Conservation (phyloP, 2,797 vertebrate genomes). For the Chrosomus eos region DNA sequence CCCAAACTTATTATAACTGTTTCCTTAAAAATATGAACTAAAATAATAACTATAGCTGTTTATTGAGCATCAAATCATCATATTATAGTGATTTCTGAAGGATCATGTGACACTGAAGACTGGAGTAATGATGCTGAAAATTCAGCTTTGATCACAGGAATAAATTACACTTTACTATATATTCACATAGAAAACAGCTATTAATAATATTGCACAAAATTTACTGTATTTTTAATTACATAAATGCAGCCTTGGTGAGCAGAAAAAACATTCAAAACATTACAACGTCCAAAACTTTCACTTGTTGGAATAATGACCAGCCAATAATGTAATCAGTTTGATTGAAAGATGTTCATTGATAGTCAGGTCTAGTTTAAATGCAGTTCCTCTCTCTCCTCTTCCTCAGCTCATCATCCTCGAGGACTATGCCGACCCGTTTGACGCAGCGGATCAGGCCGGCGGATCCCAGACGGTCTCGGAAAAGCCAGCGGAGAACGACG, state of each 20-base stretch:
- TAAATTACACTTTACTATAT: neutral
- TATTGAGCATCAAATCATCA: neutral
- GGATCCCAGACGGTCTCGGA: conserved; percentile 79
- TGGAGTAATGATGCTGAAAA: neutral
- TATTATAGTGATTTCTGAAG: neutral
- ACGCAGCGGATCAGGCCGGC: conserved; percentile 85
- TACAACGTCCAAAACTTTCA: neutral
- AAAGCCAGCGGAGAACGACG: conserved; percentile 91
- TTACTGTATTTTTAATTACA: neutral
- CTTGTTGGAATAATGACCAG: neutral
- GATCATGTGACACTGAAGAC: neutral
- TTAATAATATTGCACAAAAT: neutral
- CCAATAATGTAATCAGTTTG: neutral
- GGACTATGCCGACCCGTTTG: conserved; percentile 96
- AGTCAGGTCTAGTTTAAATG: neutral
- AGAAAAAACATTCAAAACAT: neutral
- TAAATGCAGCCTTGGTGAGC: neutral
- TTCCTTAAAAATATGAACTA: neutral
- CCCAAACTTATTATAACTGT: neutral
- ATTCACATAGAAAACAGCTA: neutral
- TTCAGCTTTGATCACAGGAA: neutral
- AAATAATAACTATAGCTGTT: neutral
- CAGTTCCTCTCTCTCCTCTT: neutral
- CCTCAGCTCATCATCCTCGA: conserved; percentile 90
- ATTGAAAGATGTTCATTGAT: neutral